Base-by-base conservation (phyloP, 92 coral and sea anemone species). In the Palythoa heliodiscus region DNA sequence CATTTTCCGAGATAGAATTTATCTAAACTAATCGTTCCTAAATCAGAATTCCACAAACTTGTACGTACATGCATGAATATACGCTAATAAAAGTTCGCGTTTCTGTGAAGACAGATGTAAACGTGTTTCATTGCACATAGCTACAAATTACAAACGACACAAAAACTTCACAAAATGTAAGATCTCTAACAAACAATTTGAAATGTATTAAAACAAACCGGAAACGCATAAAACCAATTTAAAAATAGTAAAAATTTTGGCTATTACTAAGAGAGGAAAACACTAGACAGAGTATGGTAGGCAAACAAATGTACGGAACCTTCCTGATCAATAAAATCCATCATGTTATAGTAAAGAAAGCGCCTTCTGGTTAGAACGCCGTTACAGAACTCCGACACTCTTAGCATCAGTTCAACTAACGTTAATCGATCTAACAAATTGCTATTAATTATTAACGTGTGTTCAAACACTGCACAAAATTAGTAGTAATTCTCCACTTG, bases 261-360 rank as follows among this genome's bases (percentile, higher is more conserved):
- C 55, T 13, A 37, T 76, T 22, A 19, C 67, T 20, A 7, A 17
- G 24, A 37, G 69, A 38, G 19, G 14, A 8, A 60, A 16, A 8
- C 24, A 7, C 70, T 63, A 22, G 8, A 11, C 15, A 43, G 52
- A 10, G 53, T 50, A 79, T 63, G 24, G 16, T 8, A 9, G 19
- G 58, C 17, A 23, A n/a, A 19, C 20, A 78, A 66, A 80, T 1
- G 22, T 53, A 29, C n/a, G 74, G 61, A 23, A 80, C 84, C 84
- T 80, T 80, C 75, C 15, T 66, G 84, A 67, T 64, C 84, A 43
- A 80, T 68, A 58, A 80, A 80, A 24, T 80, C 73, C 84, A 80
- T 80, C 71, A 78, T 39, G 29, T 50, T 66, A 70, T 80, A 66
- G 40, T 68, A 63, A 8, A 66, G 74, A 80, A 80, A 3, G 22